A percentile compares a stretch with the other conserved stretches of the same genome.
Conservation (phyloP, 2,113 vertebrate species). For the Lasiurus borealis region DNA sequence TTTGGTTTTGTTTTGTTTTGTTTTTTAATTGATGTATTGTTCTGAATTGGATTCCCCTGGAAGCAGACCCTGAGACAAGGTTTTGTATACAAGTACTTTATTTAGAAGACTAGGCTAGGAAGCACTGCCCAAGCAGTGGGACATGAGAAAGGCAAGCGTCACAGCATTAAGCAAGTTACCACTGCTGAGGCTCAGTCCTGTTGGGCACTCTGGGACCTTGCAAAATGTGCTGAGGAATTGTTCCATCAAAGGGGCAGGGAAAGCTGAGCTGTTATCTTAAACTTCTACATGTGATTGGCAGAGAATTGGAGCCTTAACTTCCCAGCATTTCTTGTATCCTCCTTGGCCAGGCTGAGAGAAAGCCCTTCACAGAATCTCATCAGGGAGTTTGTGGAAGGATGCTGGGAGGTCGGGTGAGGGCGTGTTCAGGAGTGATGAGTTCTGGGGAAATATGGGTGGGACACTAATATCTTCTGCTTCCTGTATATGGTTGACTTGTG, state of each 20-base stretch:
- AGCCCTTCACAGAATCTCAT: background rate
- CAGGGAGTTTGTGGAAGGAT: background rate
- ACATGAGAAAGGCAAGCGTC: background rate
- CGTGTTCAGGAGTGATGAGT: background rate
- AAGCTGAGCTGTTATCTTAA: background rate
- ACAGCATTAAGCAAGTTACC: background rate
- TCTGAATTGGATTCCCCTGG: background rate
- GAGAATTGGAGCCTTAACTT: too few species aligned
- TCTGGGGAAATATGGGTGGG: background rate
- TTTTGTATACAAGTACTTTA: background rate
- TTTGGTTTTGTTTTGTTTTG: too few species aligned
- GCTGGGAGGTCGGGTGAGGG: background rate
- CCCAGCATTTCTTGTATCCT: background rate
- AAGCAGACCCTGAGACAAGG: background rate
- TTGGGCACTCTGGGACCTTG: fast-evolving
- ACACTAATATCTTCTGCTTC: background rate
- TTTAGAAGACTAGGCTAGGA: background rate
- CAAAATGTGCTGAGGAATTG: background rate
- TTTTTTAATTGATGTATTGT: background rate
- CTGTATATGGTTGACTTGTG: background rate
- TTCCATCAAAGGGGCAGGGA: background rate
- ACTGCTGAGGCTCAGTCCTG: background rate
- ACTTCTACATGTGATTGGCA: background rate
- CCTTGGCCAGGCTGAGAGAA: background rate
- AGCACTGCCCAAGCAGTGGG: background rate